phyloP scores from a whole-genome alignment of 37 sponge, comb jelly and placozoan species.

The Tethya wilhelma region DNA sequence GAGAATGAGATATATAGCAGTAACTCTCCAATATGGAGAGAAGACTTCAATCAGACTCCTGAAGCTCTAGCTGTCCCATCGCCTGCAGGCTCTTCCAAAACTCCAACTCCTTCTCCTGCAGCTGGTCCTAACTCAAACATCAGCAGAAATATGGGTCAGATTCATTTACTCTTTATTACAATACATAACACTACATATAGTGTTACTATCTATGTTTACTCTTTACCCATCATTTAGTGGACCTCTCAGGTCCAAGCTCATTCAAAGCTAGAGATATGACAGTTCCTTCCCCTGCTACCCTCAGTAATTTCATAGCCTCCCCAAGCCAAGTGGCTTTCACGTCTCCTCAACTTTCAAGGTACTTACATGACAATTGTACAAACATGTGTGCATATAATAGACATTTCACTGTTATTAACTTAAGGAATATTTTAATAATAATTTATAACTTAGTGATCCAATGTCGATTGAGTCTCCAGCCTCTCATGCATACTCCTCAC shows the following conservation, averaged over 20 bases:
- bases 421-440: no score
- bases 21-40: constrained; percentile 75
- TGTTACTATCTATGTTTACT: not conserved
- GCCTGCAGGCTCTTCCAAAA: constrained; percentile 63
- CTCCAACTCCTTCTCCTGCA: constrained; percentile 59
- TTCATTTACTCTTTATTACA: no score
- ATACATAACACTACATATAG: no score
- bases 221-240: no score
- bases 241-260: constrained; percentile 12
- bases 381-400: no score
- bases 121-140: constrained; percentile 35
- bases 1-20: constrained; percentile 60
- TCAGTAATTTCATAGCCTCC: constrained; percentile 35
- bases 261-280: constrained; percentile 23
- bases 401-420: no score
- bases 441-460: constrained; percentile 50
- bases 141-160: constrained; percentile 20
- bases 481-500: not conserved
- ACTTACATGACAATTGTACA: no score
- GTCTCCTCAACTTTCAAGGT: constrained; percentile 39
- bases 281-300: constrained; percentile 52
- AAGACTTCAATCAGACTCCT: constrained; percentile 71
- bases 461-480: constrained; percentile 35
- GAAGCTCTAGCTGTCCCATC: constrained; percentile 52
- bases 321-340: constrained; percentile 40